These are phyloP conservation scores for Pipra filicauda DNA, from an alignment of 2,113 vertebrate species.

Conservation along the genomic window DNA sequence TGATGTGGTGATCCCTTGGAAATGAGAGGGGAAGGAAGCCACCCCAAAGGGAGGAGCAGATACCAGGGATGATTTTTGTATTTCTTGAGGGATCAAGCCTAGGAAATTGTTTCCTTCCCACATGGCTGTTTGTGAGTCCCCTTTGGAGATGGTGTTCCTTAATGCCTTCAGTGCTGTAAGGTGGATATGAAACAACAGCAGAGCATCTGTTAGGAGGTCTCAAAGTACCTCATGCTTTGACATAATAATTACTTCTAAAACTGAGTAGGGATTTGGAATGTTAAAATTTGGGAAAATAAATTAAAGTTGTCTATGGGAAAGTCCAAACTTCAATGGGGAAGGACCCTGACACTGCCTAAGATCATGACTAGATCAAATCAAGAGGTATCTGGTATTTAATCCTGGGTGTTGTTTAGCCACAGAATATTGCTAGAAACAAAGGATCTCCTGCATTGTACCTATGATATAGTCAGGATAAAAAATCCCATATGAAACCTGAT, in stretches of 20 bases:
- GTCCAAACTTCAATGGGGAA: neutral
- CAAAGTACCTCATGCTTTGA: conserved; percentile 37
- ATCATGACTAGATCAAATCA: neutral
- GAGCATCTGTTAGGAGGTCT: conserved; percentile 38
- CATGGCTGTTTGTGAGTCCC: neutral
- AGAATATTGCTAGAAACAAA: neutral
- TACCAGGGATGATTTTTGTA: neutral
- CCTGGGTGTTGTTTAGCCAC: neutral
- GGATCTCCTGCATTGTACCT: neutral
- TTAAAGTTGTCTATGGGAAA: neutral
- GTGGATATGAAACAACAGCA: conserved; percentile 37
- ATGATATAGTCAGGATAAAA: neutral
- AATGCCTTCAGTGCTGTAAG: neutral
- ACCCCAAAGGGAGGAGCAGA: neutral
- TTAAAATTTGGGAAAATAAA: conserved; percentile 5
- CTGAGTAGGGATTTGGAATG: neutral
- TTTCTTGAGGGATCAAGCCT: conserved; percentile 35
- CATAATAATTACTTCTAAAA: conserved; percentile 29
- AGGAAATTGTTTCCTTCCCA: conserved; percentile 52
- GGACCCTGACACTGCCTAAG: neutral
- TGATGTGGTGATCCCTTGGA: neutral
- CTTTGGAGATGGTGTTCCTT: neutral
- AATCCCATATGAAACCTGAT: neutral
- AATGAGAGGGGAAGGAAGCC: neutral
- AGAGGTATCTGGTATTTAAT: neutral